phyloP scores from a whole-genome alignment of 2,113 vertebrate species.

The Suricata suricatta region DNA sequence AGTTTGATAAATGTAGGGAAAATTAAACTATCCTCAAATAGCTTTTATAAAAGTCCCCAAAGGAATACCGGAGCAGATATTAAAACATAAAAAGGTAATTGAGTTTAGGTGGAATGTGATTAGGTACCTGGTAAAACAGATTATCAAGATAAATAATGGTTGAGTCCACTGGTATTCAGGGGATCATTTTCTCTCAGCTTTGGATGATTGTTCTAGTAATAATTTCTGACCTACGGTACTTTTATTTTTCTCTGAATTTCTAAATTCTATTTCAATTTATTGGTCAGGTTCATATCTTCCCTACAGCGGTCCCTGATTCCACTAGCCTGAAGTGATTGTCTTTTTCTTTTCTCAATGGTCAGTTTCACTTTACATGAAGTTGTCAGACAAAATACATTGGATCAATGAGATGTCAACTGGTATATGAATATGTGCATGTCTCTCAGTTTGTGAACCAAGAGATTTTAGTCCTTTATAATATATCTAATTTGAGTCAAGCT shows the following conservation, averaged over 20 bases:
- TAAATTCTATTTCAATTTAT: neutral
- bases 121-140: neutral
- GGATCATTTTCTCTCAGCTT: neutral
- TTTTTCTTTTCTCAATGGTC: neutral
- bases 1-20: neutral
- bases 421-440: neutral
- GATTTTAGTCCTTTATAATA: neutral
- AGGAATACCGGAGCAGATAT: neutral
- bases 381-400: neutral
- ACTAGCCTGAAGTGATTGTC: neutral
- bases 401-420: neutral
- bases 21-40: neutral
- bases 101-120: neutral
- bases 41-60: neutral
- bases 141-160: neutral
- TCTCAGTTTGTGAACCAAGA: neutral
- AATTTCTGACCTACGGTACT: neutral
- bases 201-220: neutral
- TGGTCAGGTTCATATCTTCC: neutral
- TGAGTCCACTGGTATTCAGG: neutral
- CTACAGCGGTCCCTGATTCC: neutral
- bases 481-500: neutral
- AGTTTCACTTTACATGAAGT: neutral
- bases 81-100: constrained; percentile 11
- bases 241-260: neutral